phyloP scores from a whole-genome alignment of 2,888 invertebrate species.

The Halocaridina rubra region DNA sequence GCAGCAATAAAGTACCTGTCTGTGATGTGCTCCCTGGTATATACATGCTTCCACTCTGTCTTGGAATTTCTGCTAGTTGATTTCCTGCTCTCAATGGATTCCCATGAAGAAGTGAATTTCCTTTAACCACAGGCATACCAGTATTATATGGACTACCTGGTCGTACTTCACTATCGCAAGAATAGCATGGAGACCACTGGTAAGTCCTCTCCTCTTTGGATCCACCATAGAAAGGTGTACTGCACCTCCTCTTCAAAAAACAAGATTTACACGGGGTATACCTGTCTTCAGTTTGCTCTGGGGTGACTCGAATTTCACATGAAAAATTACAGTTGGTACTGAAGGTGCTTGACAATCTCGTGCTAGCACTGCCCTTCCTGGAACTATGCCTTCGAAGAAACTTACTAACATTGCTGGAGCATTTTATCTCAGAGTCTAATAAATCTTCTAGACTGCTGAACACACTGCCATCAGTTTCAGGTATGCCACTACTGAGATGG shows the following conservation, averaged over 20 bases:
- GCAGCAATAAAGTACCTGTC: too few relatives aligned
- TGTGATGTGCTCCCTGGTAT: too few relatives aligned
- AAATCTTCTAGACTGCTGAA: constrained; percentile 48
- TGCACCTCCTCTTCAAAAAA: neutral
- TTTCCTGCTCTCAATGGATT: too few relatives aligned
- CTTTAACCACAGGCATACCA: too few relatives aligned
- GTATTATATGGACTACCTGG: too few relatives aligned
- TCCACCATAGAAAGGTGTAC: neutral
- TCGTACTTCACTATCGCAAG: too few relatives aligned
- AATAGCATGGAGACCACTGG: neutral
- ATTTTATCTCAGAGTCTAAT: neutral
- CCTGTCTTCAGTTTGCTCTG: neutral
- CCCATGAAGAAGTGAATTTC: neutral
- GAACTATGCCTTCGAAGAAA: constrained; percentile 22
- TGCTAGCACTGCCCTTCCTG: constrained; percentile 12
- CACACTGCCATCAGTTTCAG: constrained; percentile 48
- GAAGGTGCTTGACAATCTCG: neutral
- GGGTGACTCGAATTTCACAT: neutral
- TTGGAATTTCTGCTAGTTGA: neutral
- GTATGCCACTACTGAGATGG: constrained; percentile 27
- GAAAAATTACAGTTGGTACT: neutral
- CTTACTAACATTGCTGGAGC: constrained; percentile 25
- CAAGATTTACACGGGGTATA: neutral
- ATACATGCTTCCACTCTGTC: too few relatives aligned
- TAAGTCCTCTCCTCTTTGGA: neutral